phyloP scores from a whole-genome alignment of 1,140 invertebrate genomes.

The Zaprionus gabonicus region DNA sequence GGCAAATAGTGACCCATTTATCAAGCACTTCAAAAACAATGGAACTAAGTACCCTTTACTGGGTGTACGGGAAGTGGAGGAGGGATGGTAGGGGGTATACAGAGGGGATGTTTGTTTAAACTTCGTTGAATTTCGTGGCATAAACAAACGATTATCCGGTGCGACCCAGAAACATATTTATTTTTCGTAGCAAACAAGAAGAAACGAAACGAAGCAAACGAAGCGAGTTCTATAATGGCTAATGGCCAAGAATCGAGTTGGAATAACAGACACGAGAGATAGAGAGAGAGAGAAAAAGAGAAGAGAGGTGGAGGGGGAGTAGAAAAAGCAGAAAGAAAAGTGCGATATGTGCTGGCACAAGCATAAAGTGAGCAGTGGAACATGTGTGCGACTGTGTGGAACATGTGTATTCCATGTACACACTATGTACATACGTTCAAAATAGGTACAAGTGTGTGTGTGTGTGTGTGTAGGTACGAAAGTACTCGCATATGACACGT shows the following conservation, averaged over 20 bases:
- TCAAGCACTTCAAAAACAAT: slow-evolving; percentile 33
- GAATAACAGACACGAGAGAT: background rate
- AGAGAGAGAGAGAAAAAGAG: background rate
- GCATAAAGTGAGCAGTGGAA: slow-evolving; percentile 26
- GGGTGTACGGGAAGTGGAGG: background rate
- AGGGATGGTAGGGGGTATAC: background rate
- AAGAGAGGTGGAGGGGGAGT: background rate
- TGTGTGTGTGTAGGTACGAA: slow-evolving; percentile 32
- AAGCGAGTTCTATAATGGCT: slow-evolving; percentile 12
- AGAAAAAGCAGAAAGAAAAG: slow-evolving; percentile 5
- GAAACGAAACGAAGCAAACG: background rate
- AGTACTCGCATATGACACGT: slow-evolving; percentile 62
- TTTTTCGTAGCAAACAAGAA: slow-evolving; percentile 18
- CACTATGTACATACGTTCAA: background rate
- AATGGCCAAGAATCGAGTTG: slow-evolving; percentile 1
- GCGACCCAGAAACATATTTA: slow-evolving; percentile 49
- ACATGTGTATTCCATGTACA: slow-evolving; percentile 13
- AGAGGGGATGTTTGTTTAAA: slow-evolving; percentile 22
- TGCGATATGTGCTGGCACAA: slow-evolving; percentile 18
- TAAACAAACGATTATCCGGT: slow-evolving; percentile 47
- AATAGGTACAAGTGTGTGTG: slow-evolving; percentile 16
- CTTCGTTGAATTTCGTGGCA: slow-evolving; percentile 22
- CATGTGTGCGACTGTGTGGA: slow-evolving; percentile 7
- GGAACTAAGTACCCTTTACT: slow-evolving; percentile 10
- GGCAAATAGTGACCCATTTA: slow-evolving; percentile 10